Evolutionary conservation across 2,113 vertebrate genomes (phyloP), one percentile per base, ranked within the genome.

Genomic region (Brachypodius melanocephalos): DNA sequence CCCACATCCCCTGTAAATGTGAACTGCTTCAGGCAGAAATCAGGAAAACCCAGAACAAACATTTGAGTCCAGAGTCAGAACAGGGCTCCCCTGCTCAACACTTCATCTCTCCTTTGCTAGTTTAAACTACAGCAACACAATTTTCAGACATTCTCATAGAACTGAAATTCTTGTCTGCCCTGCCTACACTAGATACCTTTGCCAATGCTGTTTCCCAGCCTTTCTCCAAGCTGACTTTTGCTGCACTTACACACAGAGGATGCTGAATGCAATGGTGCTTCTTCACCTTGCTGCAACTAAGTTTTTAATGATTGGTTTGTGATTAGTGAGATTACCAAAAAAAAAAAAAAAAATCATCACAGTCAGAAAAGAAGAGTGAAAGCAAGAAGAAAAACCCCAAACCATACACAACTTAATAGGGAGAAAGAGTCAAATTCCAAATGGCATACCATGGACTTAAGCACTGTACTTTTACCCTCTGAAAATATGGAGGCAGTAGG

Each of bases 391-490:
- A 72, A 88, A 55, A 46, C 38, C 73, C 61, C 67, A 74, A 73
- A 66, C 16, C 42, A 5, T 72, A 88, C 83, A 89, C 38, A 95
- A 55, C 58, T 25, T 66, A 89, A 95, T 3, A 97, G 93, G 96
- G 95, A 97, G 96, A 95, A 84, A 72, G 68, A 96, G 34, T 91
- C 85, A 97, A 96, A 98, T 97, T 95, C 86, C 93, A 96, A 97
- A 96, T 91, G 95, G 95, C 97, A 96, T 97, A 98, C 97, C 97
- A 97, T 96, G 69, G 69, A 96, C 95, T 97, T 96, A 98, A 96
- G 97, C 95, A 97, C 95, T 97, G 97, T 90, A 97, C 96, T 98
- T 97, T 97, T 97, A 97, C 97, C 97, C 97, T 98, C 97, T 69
- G 67, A 97, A 97, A 98, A 95, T 94, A 97, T n/a, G 95, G 97